phyloP scores from a whole-genome alignment of 2,113 vertebrate genomes.

The Lepus timidus region DNA sequence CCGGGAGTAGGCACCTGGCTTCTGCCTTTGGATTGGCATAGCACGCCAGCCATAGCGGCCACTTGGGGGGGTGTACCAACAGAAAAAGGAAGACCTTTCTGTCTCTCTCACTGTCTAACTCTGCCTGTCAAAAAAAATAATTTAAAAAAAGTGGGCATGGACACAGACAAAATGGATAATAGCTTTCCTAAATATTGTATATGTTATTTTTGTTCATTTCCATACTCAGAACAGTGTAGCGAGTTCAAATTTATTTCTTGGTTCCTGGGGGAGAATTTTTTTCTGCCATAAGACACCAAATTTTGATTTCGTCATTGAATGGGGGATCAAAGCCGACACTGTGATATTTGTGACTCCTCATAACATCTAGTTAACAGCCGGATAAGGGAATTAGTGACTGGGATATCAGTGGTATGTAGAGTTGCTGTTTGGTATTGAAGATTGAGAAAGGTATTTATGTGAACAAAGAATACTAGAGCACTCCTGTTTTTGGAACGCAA shows the following conservation, averaged over 20 bases:
- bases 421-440: background rate
- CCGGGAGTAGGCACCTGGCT: too few species aligned
- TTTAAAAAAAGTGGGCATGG: background rate
- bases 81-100: too few species aligned
- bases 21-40: too few species aligned
- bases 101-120: too few species aligned
- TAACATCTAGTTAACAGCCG: background rate
- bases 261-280: too few species aligned
- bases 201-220: background rate
- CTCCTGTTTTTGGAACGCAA: background rate
- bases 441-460: background rate
- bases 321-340: too few species aligned
- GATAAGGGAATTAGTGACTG: background rate
- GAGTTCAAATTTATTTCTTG: background rate
- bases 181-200: background rate
- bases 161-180: background rate
- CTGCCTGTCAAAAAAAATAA: too few species aligned
- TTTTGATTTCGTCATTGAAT: background rate
- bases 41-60: too few species aligned
- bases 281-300: background rate
- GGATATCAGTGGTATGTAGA: background rate
- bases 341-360: background rate
- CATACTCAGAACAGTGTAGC: background rate
- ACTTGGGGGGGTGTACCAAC: too few species aligned
- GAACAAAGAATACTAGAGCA: background rate